Base-by-base conservation (phyloP, 2,113 vertebrate genomes). In the Arenaria interpres region DNA sequence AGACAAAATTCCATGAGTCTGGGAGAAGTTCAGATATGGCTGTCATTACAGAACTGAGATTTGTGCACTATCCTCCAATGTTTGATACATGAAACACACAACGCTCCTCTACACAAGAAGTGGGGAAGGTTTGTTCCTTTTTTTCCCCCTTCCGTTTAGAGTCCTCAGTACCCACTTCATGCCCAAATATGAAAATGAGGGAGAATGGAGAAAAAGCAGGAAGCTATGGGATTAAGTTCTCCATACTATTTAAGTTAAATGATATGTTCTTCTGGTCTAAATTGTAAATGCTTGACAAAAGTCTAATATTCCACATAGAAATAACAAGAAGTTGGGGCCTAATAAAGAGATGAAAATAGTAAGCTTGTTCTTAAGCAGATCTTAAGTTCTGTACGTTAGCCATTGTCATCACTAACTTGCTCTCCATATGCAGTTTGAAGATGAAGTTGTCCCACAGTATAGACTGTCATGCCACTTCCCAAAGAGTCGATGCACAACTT, bases 391-490 rank as follows among this genome's bases (percentile, higher is more conserved):
- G 57, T 33, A 48, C 3, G 0, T 25, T 18, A 59, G 56, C 17
- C 8, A 19, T 22, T 85, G 37, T 51, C 10, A 35, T 57, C 51
- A 99, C 99, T 93, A 95, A 99, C 99, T 99, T 76, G 99, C 98
- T 99, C 99, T 99, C 99, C 99, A 99, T 96, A 99, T 96, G 95
- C 99, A 99, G 4, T 98, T 98, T 68, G 99, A 98, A 10, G 99
- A 98, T 14, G 99, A 98, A 3, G 98, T 97, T 20, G 98, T 98
- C 14, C 99, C 99, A 35, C 98, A 99, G 97, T 99, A 99, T 89
- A 99, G 97, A 43, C 98, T 98, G 57, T 99, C 99, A 1, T 99
- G 98, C 99, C 99, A 99, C 90, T 99, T 99, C 50, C 99, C 99
- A 86, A 99, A 99, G 22, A 99, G 98, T 48, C 97, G 98, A 86